phyloP scores from a whole-genome alignment of 2,888 invertebrate species.

The Apodemia mormo region DNA sequence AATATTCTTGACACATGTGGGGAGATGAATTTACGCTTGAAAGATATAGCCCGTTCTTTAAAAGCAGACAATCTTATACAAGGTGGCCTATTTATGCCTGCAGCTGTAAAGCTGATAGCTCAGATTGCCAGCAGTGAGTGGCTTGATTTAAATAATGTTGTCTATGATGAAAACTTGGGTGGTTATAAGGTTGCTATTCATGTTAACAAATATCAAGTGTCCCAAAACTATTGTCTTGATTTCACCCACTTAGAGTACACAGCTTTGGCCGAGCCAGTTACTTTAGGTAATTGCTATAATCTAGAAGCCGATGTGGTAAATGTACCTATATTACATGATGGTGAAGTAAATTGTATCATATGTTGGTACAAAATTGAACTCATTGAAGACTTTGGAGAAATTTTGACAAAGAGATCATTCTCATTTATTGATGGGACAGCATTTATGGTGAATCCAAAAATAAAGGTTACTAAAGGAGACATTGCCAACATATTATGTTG shows the following conservation, averaged over 20 bases:
- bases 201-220: constrained; percentile 83
- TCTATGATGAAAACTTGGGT: constrained; percentile 80
- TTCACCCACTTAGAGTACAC: constrained; percentile 62
- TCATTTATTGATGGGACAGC: constrained; percentile 73
- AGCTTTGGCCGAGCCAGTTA: constrained; percentile 56
- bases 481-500: constrained; percentile 53
- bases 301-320: constrained; percentile 45
- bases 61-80: constrained; percentile 57
- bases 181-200: constrained; percentile 76
- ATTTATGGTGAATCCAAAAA: constrained; percentile 63
- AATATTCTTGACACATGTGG: constrained; percentile 81
- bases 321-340: constrained; percentile 56
- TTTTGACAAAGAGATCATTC: constrained; percentile 66
- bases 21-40: constrained; percentile 69
- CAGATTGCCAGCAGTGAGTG: constrained; percentile 83
- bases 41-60: constrained; percentile 50
- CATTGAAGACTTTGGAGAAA: constrained; percentile 55
- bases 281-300: constrained; percentile 47
- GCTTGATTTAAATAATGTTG: constrained; percentile 80
- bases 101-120: constrained; percentile 73
- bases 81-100: constrained; percentile 78
- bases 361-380: constrained; percentile 80
- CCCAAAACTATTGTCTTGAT: constrained; percentile 78
- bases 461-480: constrained; percentile 49
- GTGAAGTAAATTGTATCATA: constrained; percentile 73